phyloP scores from a whole-genome alignment of 2,113 vertebrate genomes.

The Trochalopteron elliotii region DNA sequence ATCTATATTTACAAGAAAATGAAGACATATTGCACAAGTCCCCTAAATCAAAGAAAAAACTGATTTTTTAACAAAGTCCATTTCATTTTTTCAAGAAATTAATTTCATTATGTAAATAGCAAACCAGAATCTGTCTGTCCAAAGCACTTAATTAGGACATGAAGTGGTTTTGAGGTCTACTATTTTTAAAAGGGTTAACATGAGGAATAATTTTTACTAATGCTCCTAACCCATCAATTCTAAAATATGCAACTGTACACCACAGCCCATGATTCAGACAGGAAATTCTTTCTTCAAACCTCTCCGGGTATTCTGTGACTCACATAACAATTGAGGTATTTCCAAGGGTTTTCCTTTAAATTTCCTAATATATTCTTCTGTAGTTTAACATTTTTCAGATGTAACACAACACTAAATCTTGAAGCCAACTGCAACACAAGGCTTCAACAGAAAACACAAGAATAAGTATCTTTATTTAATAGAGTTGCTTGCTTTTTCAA shows the following conservation, averaged over 20 bases:
- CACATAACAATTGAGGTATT: conserved; percentile 31
- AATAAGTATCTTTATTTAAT: not conserved
- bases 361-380: conserved; percentile 23
- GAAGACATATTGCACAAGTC: not conserved
- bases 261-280: conserved; percentile 30
- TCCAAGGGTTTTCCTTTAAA: conserved; percentile 37
- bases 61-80: not conserved
- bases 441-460: not conserved
- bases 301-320: conserved; percentile 6
- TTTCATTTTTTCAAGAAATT: not conserved
- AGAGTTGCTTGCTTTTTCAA: not conserved
- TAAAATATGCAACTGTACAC: conserved; percentile 6
- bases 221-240: not conserved
- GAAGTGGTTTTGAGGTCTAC: not conserved
- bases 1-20: not conserved
- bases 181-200: conserved; percentile 13
- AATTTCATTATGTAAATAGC: not conserved
- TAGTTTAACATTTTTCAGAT: conserved; percentile 24
- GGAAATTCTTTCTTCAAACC: conserved; percentile 49
- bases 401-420: not conserved
- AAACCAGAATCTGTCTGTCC: not conserved
- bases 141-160: not conserved
- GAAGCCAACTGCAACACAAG: not conserved
- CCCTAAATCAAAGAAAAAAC: not conserved
- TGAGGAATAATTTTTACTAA: not conserved